Base-by-base conservation (phyloP, 2,888 invertebrate genomes). In the Conistra vaccinii region DNA sequence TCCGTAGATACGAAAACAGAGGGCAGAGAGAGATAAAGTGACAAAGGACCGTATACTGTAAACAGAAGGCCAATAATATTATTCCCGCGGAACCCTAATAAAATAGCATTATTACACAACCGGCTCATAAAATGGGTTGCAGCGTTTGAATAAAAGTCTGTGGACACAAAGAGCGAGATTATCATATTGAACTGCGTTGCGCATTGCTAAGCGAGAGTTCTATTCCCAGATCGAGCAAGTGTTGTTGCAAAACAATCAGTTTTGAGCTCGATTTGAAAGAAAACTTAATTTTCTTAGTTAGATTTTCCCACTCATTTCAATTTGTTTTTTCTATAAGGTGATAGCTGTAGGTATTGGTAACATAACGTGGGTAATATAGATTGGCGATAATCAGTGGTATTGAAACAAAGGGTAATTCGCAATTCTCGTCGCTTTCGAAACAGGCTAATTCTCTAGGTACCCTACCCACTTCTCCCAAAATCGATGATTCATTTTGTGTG, bases 61-160 rank as follows among this genome's bases (percentile, higher is more conserved):
- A 63, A 75, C 68, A 69, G 55, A 71, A 45, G 60, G 5, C 29
- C 53, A 68, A 55, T 66, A 73, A 76, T 80, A 78, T 76, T 67
- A 76, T 71, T 76, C 67, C 26, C 42, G 51, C 14, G 61, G 39
- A 67, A 78, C 88, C 81, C 76, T 70, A 78, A 85, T 87, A 85
- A 76, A 85, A 77, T 72, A 78, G 62, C 66, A 65, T 86, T 77
- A 77, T 84, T 73, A 86, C 75, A 73, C 67, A 71, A 72, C 71
- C 45, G 70, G 61, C 45, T 61, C 42, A 26, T 55, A 51, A 86
- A 87, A 86, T 78, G 76, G 86, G 85, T 86, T 81, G 81, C 73
- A 53, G 67, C 57, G 71, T 75, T 76, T 72, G 68, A 77, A 85
- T 73, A 80, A 79, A 83, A 57, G 58, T 57, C 48, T 63, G 67